Conservation (phyloP, 2,888 invertebrate genomes). For the Chloroclystis v-ata region DNA sequence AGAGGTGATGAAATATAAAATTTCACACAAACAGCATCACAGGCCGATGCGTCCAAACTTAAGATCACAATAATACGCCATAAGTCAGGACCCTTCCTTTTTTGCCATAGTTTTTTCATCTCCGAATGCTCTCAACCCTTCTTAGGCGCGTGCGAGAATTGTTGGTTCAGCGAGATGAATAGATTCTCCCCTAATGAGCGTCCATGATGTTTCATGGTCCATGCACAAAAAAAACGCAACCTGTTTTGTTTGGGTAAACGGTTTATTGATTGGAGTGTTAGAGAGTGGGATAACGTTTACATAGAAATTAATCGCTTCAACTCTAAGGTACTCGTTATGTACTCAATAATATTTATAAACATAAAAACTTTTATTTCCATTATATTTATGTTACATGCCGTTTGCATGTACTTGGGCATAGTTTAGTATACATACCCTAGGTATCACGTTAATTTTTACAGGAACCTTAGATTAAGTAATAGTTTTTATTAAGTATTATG, state of each 20-base stretch:
- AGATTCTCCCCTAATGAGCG: constrained; percentile 9
- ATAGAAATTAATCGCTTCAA: neutral
- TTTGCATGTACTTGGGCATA: no score
- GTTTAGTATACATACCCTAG: no score
- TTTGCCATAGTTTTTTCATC: constrained; percentile 23
- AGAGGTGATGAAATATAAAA: constrained; percentile 30
- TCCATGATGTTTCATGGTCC: constrained; percentile 7
- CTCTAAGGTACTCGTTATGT: neutral
- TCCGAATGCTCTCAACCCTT: constrained; percentile 15
- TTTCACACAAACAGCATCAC: constrained; percentile 27
- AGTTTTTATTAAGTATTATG: no score
- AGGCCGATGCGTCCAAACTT: constrained; percentile 12
- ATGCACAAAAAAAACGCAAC: constrained; percentile 25
- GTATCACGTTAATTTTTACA: no score
- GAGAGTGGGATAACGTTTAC: neutral
- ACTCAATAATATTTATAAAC: no score
- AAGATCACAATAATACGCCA: constrained; percentile 11
- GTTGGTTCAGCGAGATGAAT: constrained; percentile 11
- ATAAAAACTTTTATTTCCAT: no score
- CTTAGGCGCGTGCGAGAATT: constrained; percentile 39
- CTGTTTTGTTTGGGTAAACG: constrained; percentile 26
- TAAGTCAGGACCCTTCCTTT: constrained; percentile 1
- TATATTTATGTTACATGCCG: no score
- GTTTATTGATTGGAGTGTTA: constrained; percentile 6
- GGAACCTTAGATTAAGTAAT: no score